Base-by-base conservation (phyloP, 2,797 vertebrate genomes). In the Phyllotis vaccarum region DNA sequence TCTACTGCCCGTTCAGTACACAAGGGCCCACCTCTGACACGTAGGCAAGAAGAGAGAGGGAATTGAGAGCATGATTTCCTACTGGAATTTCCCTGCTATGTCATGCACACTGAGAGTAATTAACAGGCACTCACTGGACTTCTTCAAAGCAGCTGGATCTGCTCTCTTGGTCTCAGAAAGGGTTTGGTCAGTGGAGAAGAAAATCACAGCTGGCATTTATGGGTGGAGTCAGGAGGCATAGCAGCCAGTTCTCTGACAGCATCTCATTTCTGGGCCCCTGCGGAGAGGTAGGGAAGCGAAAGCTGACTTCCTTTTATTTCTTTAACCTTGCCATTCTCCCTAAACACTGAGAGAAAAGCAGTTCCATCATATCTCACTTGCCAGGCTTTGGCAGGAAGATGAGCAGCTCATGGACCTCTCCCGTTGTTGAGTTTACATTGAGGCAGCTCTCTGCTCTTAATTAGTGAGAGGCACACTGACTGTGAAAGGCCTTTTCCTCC, bases 151-250 rank as follows among this genome's bases (percentile, higher is more conserved):
- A 90, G 68, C 76, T 52, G 66, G 52, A 86, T 75, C 86, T 96
- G n/a, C 91, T 88, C 34, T 78, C 52, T 94, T 54, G 29, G 87
- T 89, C 64, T 95, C 90, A 89, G 86, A 82, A 93, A 95, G 64
- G 81, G 74, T 76, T 76, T 76, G 94, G 90, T 66, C 60, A 54
- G 8, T 62, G 92, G 87, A 94, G 93, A 95, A 97, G 64, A 96
- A 93, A 83, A 97, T 97, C 5, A 89, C 9, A 96, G 76, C 75
- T 96, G 93, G 86, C 0, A 56, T 93, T 96, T 97, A 29, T 66
- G 80, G 86, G 86, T 72, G 56, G 94, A 96, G 56, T 37, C 66
- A 0, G 2, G 19, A 17, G 3, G 22, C 89, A 80, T 92, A 83
- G 52, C 29, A 29, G 89, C 82, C 92, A 56, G n/a, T 10, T 95